Conservation (phyloP, 2,797 vertebrate genomes). For the Cuniculus paca region DNA sequence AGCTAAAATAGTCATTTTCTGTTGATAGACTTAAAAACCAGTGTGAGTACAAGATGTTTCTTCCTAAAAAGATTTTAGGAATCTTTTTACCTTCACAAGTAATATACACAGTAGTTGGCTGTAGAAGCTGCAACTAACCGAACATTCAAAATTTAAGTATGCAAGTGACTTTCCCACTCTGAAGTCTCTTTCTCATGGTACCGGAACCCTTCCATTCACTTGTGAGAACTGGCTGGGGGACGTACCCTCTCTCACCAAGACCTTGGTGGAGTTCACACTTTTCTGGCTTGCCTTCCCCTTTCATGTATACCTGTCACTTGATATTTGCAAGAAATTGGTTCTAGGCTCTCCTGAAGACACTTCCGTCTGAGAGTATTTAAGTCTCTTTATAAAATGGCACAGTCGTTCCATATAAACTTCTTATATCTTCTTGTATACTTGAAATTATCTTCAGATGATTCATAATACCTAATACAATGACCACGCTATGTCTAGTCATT, state of each 20-base stretch:
- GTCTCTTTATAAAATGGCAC: not conserved
- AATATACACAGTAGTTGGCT: not conserved
- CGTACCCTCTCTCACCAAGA: not conserved
- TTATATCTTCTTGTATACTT: not conserved
- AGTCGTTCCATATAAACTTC: not conserved
- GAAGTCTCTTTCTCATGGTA: not conserved
- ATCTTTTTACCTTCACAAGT: not conserved
- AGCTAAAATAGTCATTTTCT: conserved; percentile 11
- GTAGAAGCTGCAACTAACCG: not conserved
- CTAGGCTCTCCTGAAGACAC: not conserved
- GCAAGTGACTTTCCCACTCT: not conserved
- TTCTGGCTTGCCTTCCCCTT: not conserved
- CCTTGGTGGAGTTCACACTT: not conserved
- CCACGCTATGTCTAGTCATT: not conserved
- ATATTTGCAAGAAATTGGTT: not conserved
- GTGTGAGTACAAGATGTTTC: too few species aligned
- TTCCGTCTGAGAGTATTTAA: not conserved
- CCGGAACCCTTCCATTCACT: not conserved
- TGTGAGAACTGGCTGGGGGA: not conserved
- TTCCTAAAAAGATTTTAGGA: not conserved
- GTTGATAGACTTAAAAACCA: not conserved
- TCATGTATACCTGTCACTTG: not conserved
- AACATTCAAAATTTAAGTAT: not conserved
- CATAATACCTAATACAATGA: not conserved
- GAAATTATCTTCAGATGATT: not conserved